Conservation (phyloP, 2,797 vertebrate species). For the Darevskia nairensis region DNA sequence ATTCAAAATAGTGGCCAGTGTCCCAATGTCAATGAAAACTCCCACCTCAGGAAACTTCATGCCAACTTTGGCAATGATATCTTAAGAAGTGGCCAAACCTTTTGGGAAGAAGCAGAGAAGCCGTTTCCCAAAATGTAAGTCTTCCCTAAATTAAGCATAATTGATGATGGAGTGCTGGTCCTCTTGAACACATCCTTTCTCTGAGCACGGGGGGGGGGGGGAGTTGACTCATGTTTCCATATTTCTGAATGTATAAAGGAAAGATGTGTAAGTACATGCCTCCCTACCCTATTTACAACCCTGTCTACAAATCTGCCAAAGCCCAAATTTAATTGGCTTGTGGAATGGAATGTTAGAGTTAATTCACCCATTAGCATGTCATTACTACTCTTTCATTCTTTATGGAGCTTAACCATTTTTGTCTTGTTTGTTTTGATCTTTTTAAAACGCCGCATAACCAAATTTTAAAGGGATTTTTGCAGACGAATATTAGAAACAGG, state of each 20-base stretch:
- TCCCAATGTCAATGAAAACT: too few species aligned
- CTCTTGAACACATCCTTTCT: neutral
- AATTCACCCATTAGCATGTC: constrained; percentile 7
- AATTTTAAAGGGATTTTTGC: constrained; percentile 18
- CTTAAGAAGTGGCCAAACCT: too few species aligned
- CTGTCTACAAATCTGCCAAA: constrained; percentile 3
- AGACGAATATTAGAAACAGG: neutral
- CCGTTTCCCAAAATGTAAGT: too few species aligned
- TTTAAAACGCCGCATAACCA: constrained; percentile 14
- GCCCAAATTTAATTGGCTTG: neutral
- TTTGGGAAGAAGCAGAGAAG: too few species aligned
- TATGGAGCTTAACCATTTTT: constrained; percentile 16
- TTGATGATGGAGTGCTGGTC: neutral
- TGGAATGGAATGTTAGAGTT: constrained; percentile 2
- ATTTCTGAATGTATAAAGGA: constrained; percentile 6
- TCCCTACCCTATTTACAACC: neutral
- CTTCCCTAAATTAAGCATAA: neutral
- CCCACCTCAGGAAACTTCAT: too few species aligned
- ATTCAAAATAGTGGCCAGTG: too few species aligned
- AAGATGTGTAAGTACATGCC: neutral
- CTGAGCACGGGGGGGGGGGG: neutral
- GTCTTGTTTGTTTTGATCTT: neutral
- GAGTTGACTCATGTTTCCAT: neutral
- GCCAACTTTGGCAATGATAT: too few species aligned
- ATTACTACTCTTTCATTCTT: constrained; percentile 30